Base-by-base conservation (phyloP, 1,140 invertebrate genomes). In the Pomphorhynchus laevis region DNA sequence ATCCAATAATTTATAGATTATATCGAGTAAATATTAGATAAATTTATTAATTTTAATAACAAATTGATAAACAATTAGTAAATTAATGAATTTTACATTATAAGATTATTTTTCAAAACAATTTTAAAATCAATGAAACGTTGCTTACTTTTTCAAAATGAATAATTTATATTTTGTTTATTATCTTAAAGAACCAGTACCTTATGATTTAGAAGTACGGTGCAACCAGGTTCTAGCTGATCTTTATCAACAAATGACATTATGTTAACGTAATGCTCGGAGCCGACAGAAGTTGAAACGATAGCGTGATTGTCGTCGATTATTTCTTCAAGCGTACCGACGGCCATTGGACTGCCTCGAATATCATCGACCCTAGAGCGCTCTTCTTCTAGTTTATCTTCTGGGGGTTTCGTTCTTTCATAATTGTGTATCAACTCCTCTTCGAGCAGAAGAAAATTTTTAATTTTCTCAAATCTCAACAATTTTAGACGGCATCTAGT, bases 251-350 rank as follows among this genome's bases (percentile, higher is more conserved):
- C 89, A 66, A 98, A 98, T 1, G 82, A 93, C 44, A 98, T 61
- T 51, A 98, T 95, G 49, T 76, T 89, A 23, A 98, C 89, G 57
- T 98, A 99, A 58, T 99, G 89, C 56, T 99, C 89, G 51, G 77
- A 86, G 8, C 89, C 89, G 17, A 98, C 89, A 16, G 84, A 93
- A 5, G 89, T 98, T 0, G 84, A 93, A 2, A 98, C 89, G 55
- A 98, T 98, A 8, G 89, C 89, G 62, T 98, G 89, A 59, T 93
- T 95, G 56, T 98, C 89, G 64, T 98, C 89, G 47, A 98, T 98
- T 32, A 98, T 95, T 61, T 98, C 89, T 58, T 98, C 89, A 39
- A 98, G 60, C 45, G 74, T 89, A n/a, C 89, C 89, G 22, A 98
- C 89, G 21, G 80, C 89, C 89, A 98, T 98, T 3, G 89, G 89